phyloP scores from a whole-genome alignment of 2,888 invertebrate species.

The Eugnorisma glareosa region DNA sequence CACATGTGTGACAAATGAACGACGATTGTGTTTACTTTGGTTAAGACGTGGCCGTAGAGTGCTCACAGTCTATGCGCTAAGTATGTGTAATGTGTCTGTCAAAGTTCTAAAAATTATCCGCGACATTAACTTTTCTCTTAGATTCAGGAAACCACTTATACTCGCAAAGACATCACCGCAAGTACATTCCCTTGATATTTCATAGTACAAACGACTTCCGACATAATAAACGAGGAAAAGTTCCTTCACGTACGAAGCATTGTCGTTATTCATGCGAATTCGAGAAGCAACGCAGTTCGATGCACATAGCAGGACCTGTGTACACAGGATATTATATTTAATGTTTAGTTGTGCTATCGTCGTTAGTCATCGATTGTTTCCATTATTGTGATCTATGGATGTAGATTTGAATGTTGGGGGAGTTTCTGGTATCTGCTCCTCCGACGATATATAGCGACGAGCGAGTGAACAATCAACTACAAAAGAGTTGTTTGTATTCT shows the following conservation, averaged over 20 bases:
- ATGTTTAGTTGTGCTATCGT: conserved; percentile 47
- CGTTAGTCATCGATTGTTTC: conserved; percentile 48
- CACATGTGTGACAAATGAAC: not conserved
- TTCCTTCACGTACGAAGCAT: not conserved
- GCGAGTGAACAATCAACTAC: not conserved
- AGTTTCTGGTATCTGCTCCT: not conserved
- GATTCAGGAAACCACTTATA: not conserved
- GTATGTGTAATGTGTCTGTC: too few relatives aligned
- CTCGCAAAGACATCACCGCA: not conserved
- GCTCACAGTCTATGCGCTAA: not conserved
- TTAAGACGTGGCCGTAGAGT: not conserved
- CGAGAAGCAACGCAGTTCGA: not conserved
- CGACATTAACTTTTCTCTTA: not conserved
- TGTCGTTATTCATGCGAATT: not conserved
- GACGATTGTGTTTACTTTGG: not conserved
- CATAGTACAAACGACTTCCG: not conserved
- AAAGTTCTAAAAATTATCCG: not conserved
- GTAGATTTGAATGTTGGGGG: not conserved
- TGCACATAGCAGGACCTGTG: not conserved
- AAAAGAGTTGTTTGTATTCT: not conserved
- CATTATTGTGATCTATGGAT: conserved; percentile 54
- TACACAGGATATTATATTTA: conserved; percentile 39
- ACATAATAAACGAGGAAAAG: not conserved
- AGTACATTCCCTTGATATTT: not conserved
- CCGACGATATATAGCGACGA: not conserved